A percentile compares a stretch with the other conserved stretches of the same genome.
These are phyloP conservation scores for Drosophila ananassae DNA, from an alignment of 1,140 invertebrate species.

Conservation along the genomic window DNA sequence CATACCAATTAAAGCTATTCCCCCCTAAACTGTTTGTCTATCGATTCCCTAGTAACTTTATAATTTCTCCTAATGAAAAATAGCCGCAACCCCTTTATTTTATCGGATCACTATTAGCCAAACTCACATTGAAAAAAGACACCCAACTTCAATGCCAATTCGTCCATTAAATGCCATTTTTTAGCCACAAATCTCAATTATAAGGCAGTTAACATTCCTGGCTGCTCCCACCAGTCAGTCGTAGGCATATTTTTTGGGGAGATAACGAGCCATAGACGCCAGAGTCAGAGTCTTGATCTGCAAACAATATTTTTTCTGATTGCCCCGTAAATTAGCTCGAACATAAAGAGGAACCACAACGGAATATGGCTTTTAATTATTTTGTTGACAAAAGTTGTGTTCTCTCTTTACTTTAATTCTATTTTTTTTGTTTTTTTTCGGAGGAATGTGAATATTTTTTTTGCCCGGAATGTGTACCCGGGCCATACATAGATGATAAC, in stretches of 20 bases:
- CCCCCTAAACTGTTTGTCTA: no score
- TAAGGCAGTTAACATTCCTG: conserved; percentile 10
- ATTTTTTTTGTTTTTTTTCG: conserved; percentile 43
- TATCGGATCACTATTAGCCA: no score
- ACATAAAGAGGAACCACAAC: conserved; percentile 53
- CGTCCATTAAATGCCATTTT: background rate
- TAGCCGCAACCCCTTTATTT: no score
- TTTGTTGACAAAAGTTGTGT: conserved; percentile 69
- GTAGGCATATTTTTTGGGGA: conserved; percentile 4
- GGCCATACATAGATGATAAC: conserved; percentile 40
- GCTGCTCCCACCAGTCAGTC: conserved; percentile 4
- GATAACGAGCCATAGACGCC: conserved; percentile 35
- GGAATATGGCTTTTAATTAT: conserved; percentile 62
- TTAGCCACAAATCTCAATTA: background rate
- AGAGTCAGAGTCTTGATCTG: conserved; percentile 36
- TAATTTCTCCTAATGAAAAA: no score
- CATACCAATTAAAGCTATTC: no score
- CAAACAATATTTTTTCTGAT: conserved; percentile 34
- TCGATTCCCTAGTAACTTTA: no score
- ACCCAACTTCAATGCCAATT: conserved; percentile 4
- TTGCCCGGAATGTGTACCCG: conserved; percentile 27
- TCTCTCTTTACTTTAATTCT: conserved; percentile 53
- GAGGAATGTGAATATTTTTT: conserved; percentile 64
- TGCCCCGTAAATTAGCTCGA: conserved; percentile 48
- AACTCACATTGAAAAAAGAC: background rate